These are phyloP conservation scores for Catagonus wagneri DNA, from an alignment of 2,113 vertebrate genomes.

Conservation along the genomic window DNA sequence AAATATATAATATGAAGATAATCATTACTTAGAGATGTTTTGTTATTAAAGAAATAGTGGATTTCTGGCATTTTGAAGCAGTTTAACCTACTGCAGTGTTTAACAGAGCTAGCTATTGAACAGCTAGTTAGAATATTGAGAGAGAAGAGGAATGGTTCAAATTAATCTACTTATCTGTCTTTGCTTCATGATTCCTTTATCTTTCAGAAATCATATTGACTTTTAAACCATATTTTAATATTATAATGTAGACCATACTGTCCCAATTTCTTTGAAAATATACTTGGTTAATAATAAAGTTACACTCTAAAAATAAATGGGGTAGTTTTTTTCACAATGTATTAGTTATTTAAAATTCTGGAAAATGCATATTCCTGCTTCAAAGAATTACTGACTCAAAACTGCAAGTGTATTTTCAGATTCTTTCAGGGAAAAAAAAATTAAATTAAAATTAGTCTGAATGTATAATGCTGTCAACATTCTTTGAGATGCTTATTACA, in stretches of 20 bases:
- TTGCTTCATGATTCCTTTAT: background rate
- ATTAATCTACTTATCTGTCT: background rate
- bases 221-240: background rate
- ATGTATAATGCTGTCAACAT: background rate
- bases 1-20: background rate
- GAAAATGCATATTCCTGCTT: background rate
- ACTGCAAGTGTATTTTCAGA: background rate
- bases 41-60: background rate
- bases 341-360: background rate
- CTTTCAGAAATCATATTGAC: background rate
- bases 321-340: background rate
- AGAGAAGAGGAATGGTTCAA: background rate
- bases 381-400: background rate
- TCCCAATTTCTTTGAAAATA: background rate
- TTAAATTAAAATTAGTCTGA: background rate
- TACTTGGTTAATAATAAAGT: background rate
- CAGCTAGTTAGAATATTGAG: background rate
- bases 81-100: background rate
- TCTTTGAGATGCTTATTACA: background rate
- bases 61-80: background rate
- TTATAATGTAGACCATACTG: background rate
- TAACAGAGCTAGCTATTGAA: background rate
- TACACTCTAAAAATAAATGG: background rate
- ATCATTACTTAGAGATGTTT: background rate
- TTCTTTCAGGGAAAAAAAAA: background rate